Conservation (phyloP, 2,113 vertebrate genomes). For the Notarius quadriscutis region DNA sequence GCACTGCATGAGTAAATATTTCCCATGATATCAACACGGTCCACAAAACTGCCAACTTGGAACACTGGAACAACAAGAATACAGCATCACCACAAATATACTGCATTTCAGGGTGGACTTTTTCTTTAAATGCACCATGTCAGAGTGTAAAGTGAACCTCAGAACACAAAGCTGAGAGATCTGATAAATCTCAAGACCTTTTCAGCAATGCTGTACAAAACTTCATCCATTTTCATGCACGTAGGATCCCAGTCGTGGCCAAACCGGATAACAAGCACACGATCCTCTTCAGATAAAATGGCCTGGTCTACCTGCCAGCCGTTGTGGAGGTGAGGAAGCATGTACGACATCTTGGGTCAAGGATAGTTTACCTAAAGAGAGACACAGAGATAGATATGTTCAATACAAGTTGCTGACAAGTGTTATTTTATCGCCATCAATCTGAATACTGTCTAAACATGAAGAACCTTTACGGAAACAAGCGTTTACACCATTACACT, state of each 20-base stretch:
- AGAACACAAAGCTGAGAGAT: neutral
- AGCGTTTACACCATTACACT: too few relatives aligned
- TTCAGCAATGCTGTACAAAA: constrained; percentile 94
- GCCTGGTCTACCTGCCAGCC: constrained; percentile 99
- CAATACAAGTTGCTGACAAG: neutral
- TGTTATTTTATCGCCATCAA: neutral
- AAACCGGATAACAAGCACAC: constrained; percentile 92
- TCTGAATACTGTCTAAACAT: neutral
- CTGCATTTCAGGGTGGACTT: neutral
- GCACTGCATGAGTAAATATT: too few relatives aligned
- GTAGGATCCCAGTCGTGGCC: constrained; percentile 99
- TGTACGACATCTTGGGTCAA: constrained; percentile 87
- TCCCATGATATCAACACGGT: too few relatives aligned
- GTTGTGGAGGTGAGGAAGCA: constrained; percentile 96
- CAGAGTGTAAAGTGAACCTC: neutral
- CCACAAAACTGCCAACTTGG: too few relatives aligned
- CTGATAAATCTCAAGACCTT: constrained; percentile 75
- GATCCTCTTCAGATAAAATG: constrained; percentile 96
- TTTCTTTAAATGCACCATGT: neutral
- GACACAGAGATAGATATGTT: neutral
- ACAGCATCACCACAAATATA: neutral
- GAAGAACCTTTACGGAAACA: neutral
- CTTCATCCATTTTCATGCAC: constrained; percentile 99
- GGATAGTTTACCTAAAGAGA: neutral
- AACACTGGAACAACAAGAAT: too few relatives aligned